These are phyloP conservation scores for Lates japonicus DNA, from an alignment of 2,797 vertebrate genomes.

Conservation along the genomic window DNA sequence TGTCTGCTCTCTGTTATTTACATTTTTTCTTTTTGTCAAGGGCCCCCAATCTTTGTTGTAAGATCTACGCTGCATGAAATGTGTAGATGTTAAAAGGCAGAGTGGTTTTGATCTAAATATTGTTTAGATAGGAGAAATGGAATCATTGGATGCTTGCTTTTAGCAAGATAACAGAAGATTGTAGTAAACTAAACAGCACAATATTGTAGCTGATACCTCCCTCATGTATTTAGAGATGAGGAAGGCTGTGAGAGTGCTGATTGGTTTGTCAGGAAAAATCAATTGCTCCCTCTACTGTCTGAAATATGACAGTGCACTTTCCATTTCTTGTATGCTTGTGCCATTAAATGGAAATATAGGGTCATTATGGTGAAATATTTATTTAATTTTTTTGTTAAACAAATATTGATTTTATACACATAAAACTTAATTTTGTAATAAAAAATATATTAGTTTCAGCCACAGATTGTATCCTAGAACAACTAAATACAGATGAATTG, in stretches of 20 bases:
- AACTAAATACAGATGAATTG: no score
- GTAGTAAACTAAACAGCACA: constrained; percentile 35
- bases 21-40: constrained; percentile 66
- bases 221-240: background rate
- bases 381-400: background rate
- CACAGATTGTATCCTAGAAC: no score
- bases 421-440: no score
- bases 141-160: constrained; percentile 16
- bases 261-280: constrained; percentile 6
- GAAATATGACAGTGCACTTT: background rate
- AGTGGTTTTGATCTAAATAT: constrained; percentile 36
- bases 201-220: constrained; percentile 1
- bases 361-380: no score
- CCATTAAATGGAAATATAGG: no score
- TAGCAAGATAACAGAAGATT: constrained; percentile 25
- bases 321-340: background rate
- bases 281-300: constrained; percentile 71
- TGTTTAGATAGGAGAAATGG: constrained; percentile 31
- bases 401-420: background rate
- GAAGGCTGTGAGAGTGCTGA: background rate
- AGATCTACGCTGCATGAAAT: constrained; percentile 30
- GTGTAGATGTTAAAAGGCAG: constrained; percentile 32
- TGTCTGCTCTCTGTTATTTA: constrained; percentile 77
- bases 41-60: constrained; percentile 62
- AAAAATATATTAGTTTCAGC: no score